Base-by-base conservation (phyloP, 2,888 invertebrate genomes). In the Octonoba sinensis region DNA sequence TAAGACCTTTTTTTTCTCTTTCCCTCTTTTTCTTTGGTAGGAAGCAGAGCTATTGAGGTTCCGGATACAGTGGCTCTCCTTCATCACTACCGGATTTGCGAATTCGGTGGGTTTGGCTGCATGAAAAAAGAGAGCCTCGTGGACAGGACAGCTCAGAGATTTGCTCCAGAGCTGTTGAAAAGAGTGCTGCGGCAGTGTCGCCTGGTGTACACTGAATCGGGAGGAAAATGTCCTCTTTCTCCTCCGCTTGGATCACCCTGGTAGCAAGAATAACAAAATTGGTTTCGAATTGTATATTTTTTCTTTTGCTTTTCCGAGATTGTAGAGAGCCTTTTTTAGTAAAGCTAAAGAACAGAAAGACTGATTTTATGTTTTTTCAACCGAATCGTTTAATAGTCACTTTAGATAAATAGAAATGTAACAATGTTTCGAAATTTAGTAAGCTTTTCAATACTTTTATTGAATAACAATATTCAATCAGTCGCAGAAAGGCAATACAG, bases 81-180 rank as follows among this genome's bases (percentile, higher is more conserved):
- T 13, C 87, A 87, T 27, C 87, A 87, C 82, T 87, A 87, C 77
- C 84, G 87, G 22, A 86, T 86, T 54, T 87, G 87, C 71, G 87
- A 87, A 67, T 86, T 84, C 69, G 87, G 87, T 1, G 87, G 87
- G 0, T 86, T 85, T 67, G 85, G 85, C 11, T 87, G 87, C 69
- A 65, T 86, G 0, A 86, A 87, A 44, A 82, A 84, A 11, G 71
- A 84, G 56, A 78, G 24, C 18, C 22, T 76, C 1, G 65, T 83
- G 44, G 84, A 84, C 47, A 47, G 75, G 18, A 78, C 74, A 13
- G 84, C 84, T 3, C 69, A 65, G 15, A 74, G 69, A 49, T 84
- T 84, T 20, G 78, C 75, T n/a, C 36, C 74, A 44, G 78, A 70
- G 3, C 51, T 84, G 44, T 51, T 82, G 18, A 64, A 51, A 11